These are phyloP conservation scores for Acanthopagrus latus DNA, from an alignment of 2,797 vertebrate genomes.

Conservation along the genomic window DNA sequence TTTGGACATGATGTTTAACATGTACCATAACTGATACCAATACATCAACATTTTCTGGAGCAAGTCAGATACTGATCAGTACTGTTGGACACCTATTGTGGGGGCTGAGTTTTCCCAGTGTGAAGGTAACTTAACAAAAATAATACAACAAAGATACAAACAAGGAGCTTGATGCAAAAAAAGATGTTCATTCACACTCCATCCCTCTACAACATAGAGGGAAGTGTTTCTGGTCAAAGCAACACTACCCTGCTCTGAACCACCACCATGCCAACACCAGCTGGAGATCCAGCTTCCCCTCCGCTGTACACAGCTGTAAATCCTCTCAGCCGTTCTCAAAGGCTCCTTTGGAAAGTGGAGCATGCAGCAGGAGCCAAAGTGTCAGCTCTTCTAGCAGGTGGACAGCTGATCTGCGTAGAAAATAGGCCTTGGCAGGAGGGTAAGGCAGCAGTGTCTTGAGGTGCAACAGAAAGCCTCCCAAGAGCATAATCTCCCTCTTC, in stretches of 20 bases:
- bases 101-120: not conserved
- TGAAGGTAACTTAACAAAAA: slow-evolving; percentile 1
- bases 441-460: slow-evolving; percentile 54
- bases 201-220: slow-evolving; percentile 37
- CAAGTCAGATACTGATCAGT: not conserved
- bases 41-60: not conserved
- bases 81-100: not conserved
- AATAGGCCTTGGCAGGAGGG: slow-evolving; percentile 69
- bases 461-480: slow-evolving; percentile 65
- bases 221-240: slow-evolving; percentile 43
- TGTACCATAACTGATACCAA: not conserved
- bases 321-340: slow-evolving; percentile 60
- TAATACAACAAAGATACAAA: slow-evolving; percentile 1
- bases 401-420: slow-evolving; percentile 76
- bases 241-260: slow-evolving; percentile 30
- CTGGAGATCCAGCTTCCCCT: slow-evolving; percentile 55
- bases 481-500: slow-evolving; percentile 72
- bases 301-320: slow-evolving; percentile 67
- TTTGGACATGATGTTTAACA: not conserved
- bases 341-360: slow-evolving; percentile 63
- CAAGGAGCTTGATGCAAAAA: slow-evolving; percentile 4
- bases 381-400: slow-evolving; percentile 78
- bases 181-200: slow-evolving; percentile 17
- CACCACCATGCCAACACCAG: slow-evolving; percentile 56
- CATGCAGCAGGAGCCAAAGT: slow-evolving; percentile 68